Base-by-base conservation (phyloP, 2,888 invertebrate genomes). In the Andrena minutula region DNA sequence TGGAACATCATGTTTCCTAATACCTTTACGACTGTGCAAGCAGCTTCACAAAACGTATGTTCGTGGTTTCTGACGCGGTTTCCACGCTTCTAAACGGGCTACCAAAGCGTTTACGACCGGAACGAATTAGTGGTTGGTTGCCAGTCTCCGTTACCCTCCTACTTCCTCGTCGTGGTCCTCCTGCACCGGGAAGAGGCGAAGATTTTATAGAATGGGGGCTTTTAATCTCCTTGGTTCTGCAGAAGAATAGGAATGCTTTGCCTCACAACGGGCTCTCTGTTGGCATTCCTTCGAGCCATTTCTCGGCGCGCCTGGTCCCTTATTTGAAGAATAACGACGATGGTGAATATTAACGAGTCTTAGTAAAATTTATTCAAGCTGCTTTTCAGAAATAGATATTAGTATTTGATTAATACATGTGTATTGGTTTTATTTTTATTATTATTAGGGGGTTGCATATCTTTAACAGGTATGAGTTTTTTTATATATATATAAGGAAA, bases 1-100 rank as follows among this genome's bases (percentile, higher is more conserved):
- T 61, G 75, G 75, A 71, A 84, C 88, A 90, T 91, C 86, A 90
- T 90, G 88, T 66, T 81, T 74, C 82, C 81, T 90, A 91, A 91
- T 91, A 85, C 88, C 85, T 89, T 90, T 88, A 91, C 87, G 88
- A 88, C 84, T 78, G 53, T 75, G 77, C 79, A 83, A 90, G 80
- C 83, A 71, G 74, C 76, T 79, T 85, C 77, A 74, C 72, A 68
- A 84, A 74, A 79, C 72, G 73, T 69, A n/a, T 68, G 73, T 6
- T 26, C 35, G 41, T 66, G 61, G 8, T 64, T 63, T 56, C 16
- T 26, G 16, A 16, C 58, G 64, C 32, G 66, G 61, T 63, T 79
- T 73, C 26, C 64, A 78, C 53, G 49, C 47, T 16, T 51, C 51
- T 28, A 76, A 60, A 56, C 61, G 26, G 7, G 2, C 10, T 16